These are phyloP conservation scores for Paracyclopina nana DNA, from an alignment of 1,140 invertebrate genomes.

Conservation along the genomic window DNA sequence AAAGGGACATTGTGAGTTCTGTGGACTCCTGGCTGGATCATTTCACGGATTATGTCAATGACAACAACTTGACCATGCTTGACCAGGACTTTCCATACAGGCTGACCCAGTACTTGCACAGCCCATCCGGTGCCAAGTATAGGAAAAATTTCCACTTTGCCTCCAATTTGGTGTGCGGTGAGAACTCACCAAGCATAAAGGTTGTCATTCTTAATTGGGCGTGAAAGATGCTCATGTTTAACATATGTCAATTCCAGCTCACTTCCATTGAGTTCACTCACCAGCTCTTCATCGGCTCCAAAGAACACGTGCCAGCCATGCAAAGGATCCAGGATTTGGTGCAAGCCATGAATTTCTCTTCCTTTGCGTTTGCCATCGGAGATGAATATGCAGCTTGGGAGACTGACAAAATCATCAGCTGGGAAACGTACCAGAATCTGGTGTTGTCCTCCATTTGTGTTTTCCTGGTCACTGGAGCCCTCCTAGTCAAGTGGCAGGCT, in stretches of 20 bases:
- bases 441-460: constrained; percentile 54
- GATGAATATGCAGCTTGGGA: constrained; percentile 49
- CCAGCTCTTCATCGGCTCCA: constrained; percentile 32
- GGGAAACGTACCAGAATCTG: constrained; percentile 55
- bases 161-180: neutral
- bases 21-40: constrained; percentile 35
- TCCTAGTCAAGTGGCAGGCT: constrained; percentile 54
- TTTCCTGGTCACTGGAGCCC: constrained; percentile 49
- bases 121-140: constrained; percentile 42
- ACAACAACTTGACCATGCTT: constrained; percentile 20
- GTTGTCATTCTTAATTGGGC: neutral
- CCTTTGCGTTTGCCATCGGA: constrained; percentile 32
- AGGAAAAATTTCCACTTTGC: constrained; percentile 4
- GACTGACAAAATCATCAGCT: constrained; percentile 48
- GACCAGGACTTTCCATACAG: no score
- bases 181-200: neutral
- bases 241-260: neutral
- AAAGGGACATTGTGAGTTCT: constrained; percentile 31
- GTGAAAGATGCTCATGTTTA: neutral
- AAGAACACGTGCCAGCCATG: constrained; percentile 50
- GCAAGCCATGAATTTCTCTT: constrained; percentile 32
- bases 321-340: constrained; percentile 37
- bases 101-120: constrained; percentile 38
- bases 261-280: constrained; percentile 18
- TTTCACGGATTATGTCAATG: constrained; percentile 38